Base-by-base conservation (phyloP, 2,797 vertebrate species). In the Coregonus ussuriensis region DNA sequence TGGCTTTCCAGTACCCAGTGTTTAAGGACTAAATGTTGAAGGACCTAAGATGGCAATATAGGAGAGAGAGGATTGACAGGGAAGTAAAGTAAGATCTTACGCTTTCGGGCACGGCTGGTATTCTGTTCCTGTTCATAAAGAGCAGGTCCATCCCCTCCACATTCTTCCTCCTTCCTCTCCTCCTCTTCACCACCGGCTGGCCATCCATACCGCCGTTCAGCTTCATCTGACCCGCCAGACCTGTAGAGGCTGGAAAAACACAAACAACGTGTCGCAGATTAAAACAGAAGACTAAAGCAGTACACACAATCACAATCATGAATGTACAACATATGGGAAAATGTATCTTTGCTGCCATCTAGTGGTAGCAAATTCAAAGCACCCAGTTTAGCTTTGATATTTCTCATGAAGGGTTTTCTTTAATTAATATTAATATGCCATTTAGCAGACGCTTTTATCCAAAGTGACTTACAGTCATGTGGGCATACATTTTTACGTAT, bases 71-170 rank as follows among this genome's bases (percentile, higher is more conserved):
- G 41, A 47, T 47, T 47, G 41, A 47, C 41, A 47, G 2, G 41
- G 41, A 31, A 21, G 47, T 29, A 11, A 25, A 9, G 4, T 37
- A 33, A 37, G 1, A 21, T 0, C 83, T 94, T 88, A 98, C 98
- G 84, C 96, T 95, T 74, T 98, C 96, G 67, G 94, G 84, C 77
- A 71, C 81, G 70, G 84, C 74, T 75, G 95, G 91, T 74, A 91
- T 92, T 89, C 93, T 95, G 86, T 83, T 97, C 90, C 81, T 95
- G 81, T 97, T 99, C 91, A 97, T 94, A 81, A 97, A 97, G 71
- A 98, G 95, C 63, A 97, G 91, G 89, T 99, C 97, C 90, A 97
- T 94, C 47, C 97, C 97, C 86, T 99, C 98, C 59, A 99, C 97
- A 3, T 99, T 99, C 96, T 97, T 99, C 86, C 96, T 96, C 84